Evolutionary conservation across 2,888 invertebrate genomes (phyloP).

Genomic region (Dryadula phaetusa): DNA sequence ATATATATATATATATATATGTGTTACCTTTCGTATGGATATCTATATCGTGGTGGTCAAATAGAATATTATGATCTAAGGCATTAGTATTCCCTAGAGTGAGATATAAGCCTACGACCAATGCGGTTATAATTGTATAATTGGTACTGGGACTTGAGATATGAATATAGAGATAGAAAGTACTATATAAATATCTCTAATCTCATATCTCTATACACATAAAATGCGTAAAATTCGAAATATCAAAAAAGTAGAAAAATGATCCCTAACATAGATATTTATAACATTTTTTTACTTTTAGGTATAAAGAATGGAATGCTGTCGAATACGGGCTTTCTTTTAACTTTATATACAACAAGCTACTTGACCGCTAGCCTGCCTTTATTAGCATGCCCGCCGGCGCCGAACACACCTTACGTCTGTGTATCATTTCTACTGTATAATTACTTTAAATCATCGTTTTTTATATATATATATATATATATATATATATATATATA

Average conservation of each 20-base stretch:
- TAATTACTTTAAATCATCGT: conserved; percentile 1
- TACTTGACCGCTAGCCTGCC: conserved; percentile 13
- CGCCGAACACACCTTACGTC: conserved; percentile 4
- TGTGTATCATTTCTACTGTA: conserved; percentile 9
- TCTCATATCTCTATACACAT: too few species aligned
- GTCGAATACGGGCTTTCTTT: conserved; percentile 19
- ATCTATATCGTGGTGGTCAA: too few species aligned
- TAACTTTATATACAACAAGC: neutral
- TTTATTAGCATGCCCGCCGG: conserved; percentile 22
- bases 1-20: too few species aligned
- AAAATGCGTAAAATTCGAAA: neutral
- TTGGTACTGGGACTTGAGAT: too few species aligned
- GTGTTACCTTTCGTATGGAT: too few species aligned
- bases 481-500: too few species aligned
- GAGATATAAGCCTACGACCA: too few species aligned
- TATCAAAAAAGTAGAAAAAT: neutral
- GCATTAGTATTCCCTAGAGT: too few species aligned
- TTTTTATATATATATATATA: neutral
- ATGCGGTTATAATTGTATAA: too few species aligned
- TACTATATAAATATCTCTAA: too few species aligned
- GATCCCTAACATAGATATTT: neutral
- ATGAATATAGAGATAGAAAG: too few species aligned
- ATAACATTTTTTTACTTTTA: neutral
- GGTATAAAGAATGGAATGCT: conserved; percentile 20
- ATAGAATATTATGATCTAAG: too few species aligned